Conservation (phyloP, 2,797 vertebrate species). For the Epinephelus coioides region DNA sequence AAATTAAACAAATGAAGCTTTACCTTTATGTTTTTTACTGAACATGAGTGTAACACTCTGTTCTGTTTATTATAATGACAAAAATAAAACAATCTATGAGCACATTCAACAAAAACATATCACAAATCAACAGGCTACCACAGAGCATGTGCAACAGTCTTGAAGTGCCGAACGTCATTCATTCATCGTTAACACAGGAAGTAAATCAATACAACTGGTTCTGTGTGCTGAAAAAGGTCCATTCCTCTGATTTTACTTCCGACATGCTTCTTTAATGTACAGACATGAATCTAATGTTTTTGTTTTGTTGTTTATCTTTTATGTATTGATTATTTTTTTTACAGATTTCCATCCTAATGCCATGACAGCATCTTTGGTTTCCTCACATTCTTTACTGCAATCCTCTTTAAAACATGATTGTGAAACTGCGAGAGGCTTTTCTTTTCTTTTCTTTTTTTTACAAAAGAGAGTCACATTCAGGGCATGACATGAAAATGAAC, state of each 20-base stretch:
- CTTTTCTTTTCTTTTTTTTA: constrained; percentile 4
- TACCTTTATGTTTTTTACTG: not conserved
- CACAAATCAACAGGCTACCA: constrained; percentile 57
- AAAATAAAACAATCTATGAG: constrained; percentile 47
- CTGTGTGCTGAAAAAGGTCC: constrained; percentile 45
- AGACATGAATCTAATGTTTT: constrained; percentile 44
- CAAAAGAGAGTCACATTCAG: constrained; percentile 55
- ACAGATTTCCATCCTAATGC: constrained; percentile 51
- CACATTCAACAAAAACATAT: constrained; percentile 65
- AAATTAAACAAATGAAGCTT: constrained; percentile 30
- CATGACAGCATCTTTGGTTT: constrained; percentile 72
- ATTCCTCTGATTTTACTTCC: constrained; percentile 38
- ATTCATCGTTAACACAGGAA: constrained; percentile 52
- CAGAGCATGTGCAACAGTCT: constrained; percentile 69
- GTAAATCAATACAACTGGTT: constrained; percentile 41
- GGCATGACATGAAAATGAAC: constrained; percentile 45
- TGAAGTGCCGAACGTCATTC: constrained; percentile 67
- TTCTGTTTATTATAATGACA: constrained; percentile 5
- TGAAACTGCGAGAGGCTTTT: constrained; percentile 25
- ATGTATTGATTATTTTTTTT: constrained; percentile 23
- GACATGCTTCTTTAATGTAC: constrained; percentile 58
- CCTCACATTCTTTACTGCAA: constrained; percentile 53
- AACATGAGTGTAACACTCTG: constrained; percentile 11
- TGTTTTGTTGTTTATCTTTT: constrained; percentile 17
- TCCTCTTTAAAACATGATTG: constrained; percentile 38